Conservation (phyloP, 2,888 invertebrate genomes). For the Drosophila aldrichi region DNA sequence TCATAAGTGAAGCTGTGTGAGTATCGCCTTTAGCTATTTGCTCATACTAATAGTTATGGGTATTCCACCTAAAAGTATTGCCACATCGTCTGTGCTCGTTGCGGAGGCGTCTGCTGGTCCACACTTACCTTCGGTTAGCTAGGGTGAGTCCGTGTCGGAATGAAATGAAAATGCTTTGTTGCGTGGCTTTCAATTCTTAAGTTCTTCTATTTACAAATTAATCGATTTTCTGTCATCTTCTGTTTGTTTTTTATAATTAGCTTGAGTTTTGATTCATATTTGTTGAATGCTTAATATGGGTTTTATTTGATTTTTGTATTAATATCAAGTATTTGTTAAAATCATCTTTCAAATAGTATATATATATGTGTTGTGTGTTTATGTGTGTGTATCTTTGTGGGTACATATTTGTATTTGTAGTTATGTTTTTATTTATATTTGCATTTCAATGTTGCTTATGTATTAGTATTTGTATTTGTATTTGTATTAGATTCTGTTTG, state of each 20-base stretch:
- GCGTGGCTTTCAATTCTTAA: slow-evolving; percentile 69
- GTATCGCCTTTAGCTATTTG: too few species aligned
- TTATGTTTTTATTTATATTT: slow-evolving; percentile 13
- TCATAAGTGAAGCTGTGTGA: too few species aligned
- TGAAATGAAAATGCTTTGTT: slow-evolving; percentile 20
- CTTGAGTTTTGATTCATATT: slow-evolving; percentile 30
- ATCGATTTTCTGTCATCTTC: slow-evolving; percentile 45
- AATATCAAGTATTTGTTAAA: slow-evolving; percentile 24
- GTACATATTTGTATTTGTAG: slow-evolving; percentile 22
- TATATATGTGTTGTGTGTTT: slow-evolving; percentile 20
- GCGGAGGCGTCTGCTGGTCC: too few species aligned
- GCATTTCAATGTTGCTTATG: slow-evolving; percentile 35
- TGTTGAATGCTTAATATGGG: slow-evolving; percentile 34
- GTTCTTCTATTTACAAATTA: slow-evolving; percentile 61
- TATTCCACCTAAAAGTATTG: too few species aligned
- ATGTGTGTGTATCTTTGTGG: not conserved
- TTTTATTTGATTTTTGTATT: slow-evolving; percentile 28
- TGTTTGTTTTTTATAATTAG: slow-evolving; percentile 27
- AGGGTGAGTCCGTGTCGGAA: not conserved
- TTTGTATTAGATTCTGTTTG: slow-evolving; percentile 2
- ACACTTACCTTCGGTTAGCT: slow-evolving; percentile 27
- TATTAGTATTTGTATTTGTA: slow-evolving; percentile 37
- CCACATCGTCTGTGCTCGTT: too few species aligned
- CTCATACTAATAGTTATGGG: too few species aligned
- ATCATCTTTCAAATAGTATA: slow-evolving; percentile 17